These are phyloP conservation scores for Lochmaea capreae DNA, from an alignment of 2,888 invertebrate genomes.

Conservation along the genomic window DNA sequence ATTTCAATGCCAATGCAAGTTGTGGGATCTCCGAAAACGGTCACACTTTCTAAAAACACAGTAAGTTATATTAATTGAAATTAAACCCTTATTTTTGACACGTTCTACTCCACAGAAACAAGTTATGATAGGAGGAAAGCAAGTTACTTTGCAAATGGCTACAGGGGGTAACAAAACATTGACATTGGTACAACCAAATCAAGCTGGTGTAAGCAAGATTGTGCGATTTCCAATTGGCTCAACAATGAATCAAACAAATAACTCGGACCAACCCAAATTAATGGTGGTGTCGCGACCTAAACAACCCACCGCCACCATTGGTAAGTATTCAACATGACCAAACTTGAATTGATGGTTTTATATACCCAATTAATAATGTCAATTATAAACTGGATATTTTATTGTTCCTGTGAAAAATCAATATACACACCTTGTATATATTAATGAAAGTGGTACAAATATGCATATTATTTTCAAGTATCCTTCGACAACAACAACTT, in stretches of 20 bases:
- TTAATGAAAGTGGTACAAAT: too few species aligned
- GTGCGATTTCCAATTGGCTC: conserved; percentile 62
- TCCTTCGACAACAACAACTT: too few species aligned
- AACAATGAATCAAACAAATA: conserved; percentile 52
- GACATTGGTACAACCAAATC: conserved; percentile 68
- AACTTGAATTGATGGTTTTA: background rate
- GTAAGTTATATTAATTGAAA: conserved; percentile 53
- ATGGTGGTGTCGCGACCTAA: conserved; percentile 68
- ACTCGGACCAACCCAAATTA: conserved; percentile 62
- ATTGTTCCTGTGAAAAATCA: too few species aligned
- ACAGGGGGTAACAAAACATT: conserved; percentile 72
- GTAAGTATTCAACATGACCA: conserved; percentile 50
- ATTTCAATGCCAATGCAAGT: conserved; percentile 71
- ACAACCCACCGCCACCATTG: conserved; percentile 70
- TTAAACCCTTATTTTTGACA: background rate
- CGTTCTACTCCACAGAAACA: conserved; percentile 66
- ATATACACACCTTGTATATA: too few species aligned
- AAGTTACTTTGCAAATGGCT: conserved; percentile 78
- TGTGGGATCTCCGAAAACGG: conserved; percentile 69
- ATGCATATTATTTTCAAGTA: too few species aligned
- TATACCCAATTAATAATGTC: too few species aligned
- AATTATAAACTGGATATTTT: too few species aligned
- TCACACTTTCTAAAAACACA: conserved; percentile 71
- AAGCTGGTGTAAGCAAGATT: conserved; percentile 60
- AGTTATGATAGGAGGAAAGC: conserved; percentile 77